phyloP scores from a whole-genome alignment of 2,797 vertebrate genomes.

The Spheniscus humboldti region DNA sequence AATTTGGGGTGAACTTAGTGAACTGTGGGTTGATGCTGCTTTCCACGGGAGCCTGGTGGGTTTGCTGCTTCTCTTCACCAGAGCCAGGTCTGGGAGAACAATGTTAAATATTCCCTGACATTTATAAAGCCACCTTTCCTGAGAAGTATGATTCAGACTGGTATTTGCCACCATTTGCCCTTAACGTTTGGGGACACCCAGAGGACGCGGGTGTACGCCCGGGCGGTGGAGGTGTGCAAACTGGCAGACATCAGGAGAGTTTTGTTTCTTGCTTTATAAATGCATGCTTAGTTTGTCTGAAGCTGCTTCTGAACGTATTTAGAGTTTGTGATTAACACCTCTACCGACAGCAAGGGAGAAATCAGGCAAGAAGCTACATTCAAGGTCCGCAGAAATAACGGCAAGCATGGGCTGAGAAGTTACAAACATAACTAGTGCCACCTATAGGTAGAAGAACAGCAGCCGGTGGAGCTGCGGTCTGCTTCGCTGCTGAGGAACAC shows the following conservation, averaged over 20 bases:
- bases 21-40: background rate
- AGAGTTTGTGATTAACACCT: background rate
- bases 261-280: background rate
- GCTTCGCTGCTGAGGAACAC: background rate
- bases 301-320: background rate
- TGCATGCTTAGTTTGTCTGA: background rate
- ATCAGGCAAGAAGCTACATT: background rate
- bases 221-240: background rate
- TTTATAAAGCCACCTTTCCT: background rate
- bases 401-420: background rate
- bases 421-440: background rate
- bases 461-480: background rate
- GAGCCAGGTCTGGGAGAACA: background rate
- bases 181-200: background rate
- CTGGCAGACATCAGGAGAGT: background rate
- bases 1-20: background rate
- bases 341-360: background rate
- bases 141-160: background rate
- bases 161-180: background rate
- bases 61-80: background rate
- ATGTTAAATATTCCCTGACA: background rate
- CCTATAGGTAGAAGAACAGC: background rate
- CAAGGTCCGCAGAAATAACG: background rate
- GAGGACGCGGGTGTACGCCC: fast-evolving
- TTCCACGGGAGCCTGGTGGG: background rate